Percentiles rank a stretch among this genome's conserved stretches.
phyloP scores from a whole-genome alignment of 1,140 invertebrate genomes.

The Caerostris extrusa region DNA sequence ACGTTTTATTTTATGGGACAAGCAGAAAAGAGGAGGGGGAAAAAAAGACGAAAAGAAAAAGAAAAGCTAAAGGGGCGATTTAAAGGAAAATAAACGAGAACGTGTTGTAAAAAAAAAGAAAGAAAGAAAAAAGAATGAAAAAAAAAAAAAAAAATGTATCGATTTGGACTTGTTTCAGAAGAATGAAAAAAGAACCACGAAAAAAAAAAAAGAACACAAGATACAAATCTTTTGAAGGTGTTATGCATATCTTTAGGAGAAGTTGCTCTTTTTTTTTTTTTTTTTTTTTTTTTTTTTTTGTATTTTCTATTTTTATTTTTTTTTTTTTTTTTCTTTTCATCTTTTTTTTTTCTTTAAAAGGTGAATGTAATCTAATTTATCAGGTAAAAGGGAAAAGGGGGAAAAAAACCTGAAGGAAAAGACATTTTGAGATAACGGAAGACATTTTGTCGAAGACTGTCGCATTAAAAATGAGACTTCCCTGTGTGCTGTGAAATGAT shows the following conservation, averaged over 20 bases:
- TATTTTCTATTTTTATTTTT: background rate
- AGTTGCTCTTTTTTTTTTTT: background rate
- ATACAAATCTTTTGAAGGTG: background rate
- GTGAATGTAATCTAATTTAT: conserved; percentile 20
- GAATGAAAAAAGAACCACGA: background rate
- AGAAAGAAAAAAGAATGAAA: background rate
- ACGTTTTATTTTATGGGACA: conserved; percentile 22
- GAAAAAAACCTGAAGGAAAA: too few relatives aligned
- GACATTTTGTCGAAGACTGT: background rate
- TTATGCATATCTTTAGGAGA: background rate
- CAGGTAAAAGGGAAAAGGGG: background rate
- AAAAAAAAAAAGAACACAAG: background rate
- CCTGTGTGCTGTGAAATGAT: background rate
- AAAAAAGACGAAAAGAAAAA: background rate
- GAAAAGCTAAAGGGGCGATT: background rate
- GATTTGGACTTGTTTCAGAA: background rate
- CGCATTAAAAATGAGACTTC: background rate
- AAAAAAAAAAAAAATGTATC: background rate
- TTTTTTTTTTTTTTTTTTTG: background rate
- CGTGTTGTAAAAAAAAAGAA: background rate
- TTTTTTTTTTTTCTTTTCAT: background rate
- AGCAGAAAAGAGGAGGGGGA: background rate
- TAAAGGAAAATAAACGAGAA: conserved; percentile 21
- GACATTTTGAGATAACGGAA: background rate
- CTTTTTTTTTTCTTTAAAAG: background rate